Conservation (phyloP, 2,797 vertebrate genomes). For the Erethizon dorsatum region DNA sequence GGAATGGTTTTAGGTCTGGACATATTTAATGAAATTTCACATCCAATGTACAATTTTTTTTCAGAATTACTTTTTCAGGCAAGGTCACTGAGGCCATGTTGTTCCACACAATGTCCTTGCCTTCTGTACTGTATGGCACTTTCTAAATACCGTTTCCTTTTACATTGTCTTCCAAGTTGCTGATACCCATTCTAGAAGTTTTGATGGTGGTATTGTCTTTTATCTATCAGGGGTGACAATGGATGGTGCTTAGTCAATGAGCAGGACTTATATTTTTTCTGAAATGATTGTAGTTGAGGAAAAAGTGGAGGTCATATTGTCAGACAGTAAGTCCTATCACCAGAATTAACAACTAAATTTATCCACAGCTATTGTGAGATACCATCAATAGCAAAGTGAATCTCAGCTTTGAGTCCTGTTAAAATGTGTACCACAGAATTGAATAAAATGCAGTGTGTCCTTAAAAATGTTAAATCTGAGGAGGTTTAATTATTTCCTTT, state of each 20-base stretch:
- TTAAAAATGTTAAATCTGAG: not conserved
- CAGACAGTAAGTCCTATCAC: not conserved
- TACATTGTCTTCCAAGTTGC: slow-evolving; percentile 11
- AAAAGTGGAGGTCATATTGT: not conserved
- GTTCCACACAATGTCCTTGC: not conserved
- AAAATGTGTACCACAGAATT: not conserved
- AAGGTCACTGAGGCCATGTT: not conserved
- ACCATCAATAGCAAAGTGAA: not conserved
- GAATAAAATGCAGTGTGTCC: not conserved
- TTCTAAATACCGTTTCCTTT: not conserved
- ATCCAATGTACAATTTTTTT: not conserved
- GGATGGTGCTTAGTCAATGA: not conserved
- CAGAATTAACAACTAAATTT: slow-evolving; percentile 21
- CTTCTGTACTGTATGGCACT: not conserved
- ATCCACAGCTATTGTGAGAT: not conserved
- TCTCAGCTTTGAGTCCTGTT: not conserved
- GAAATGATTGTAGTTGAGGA: slow-evolving; percentile 9
- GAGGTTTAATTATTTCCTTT: slow-evolving; percentile 6
- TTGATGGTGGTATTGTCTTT: not conserved
- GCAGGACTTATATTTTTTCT: slow-evolving; percentile 11
- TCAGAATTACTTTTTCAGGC: not conserved
- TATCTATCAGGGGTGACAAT: not conserved
- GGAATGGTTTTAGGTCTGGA: not conserved
- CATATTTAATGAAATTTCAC: not conserved
- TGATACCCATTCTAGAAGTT: not conserved